Percentiles rank a stretch among this genome's conserved stretches.
Evolutionary conservation across 1,140 invertebrate species (phyloP).

Genomic region (Brachionus asplanchnoidis): DNA sequence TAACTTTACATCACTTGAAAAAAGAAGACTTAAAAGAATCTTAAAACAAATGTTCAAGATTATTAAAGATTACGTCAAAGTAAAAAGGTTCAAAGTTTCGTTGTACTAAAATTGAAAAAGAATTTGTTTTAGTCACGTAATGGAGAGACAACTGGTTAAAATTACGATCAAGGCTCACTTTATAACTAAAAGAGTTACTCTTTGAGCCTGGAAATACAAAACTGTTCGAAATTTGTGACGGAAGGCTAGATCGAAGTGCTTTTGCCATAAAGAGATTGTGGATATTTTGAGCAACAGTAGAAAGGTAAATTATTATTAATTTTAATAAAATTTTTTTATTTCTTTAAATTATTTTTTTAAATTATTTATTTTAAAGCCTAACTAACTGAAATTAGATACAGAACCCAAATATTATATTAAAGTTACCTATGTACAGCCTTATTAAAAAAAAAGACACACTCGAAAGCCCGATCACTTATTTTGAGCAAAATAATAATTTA

Average conservation of each 20-base stretch:
- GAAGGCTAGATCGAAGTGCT: conserved; percentile 72
- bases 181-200: no score
- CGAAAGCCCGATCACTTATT: conserved; percentile 65
- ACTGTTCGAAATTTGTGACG: conserved; percentile 82
- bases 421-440: conserved; percentile 77
- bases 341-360: no score
- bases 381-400: conserved; percentile 4
- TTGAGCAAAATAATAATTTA: conserved; percentile 80
- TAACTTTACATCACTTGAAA: no score
- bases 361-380: background rate
- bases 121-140: no score
- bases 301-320: background rate
- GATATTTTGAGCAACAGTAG: conserved; percentile 34
- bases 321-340: background rate
- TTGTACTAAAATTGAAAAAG: no score
- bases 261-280: conserved; percentile 69
- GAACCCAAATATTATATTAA: conserved; percentile 76
- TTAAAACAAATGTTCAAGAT: no score
- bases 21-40: no score
- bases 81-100: no score
- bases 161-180: no score
- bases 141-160: no score
- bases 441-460: conserved; percentile 67
- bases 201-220: conserved; percentile 90
- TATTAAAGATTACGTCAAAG: no score